These are phyloP conservation scores for Apodemus sylvaticus DNA, from an alignment of 2,113 vertebrate genomes.

Conservation along the genomic window DNA sequence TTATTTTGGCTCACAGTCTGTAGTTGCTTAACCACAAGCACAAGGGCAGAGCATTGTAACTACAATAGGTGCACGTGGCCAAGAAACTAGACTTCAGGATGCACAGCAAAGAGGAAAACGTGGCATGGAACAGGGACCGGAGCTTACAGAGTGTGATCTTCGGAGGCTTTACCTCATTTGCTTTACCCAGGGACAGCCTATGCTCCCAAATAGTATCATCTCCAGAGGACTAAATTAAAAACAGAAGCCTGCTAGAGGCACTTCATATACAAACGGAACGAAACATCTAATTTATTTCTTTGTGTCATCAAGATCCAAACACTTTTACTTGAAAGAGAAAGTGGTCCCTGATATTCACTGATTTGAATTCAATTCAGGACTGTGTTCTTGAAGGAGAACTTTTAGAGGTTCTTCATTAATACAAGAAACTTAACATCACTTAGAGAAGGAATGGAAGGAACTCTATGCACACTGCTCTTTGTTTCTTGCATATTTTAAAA, in stretches of 20 bases:
- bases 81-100: not conserved
- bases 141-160: not conserved
- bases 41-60: too few species aligned
- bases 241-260: not conserved
- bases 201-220: not conserved
- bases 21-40: not conserved
- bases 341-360: not conserved
- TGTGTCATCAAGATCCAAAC: not conserved
- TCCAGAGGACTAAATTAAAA: not conserved
- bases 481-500: conserved; percentile 13
- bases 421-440: not conserved
- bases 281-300: not conserved
- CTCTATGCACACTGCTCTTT: not conserved
- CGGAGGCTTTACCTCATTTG: not conserved
- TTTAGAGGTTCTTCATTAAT: conserved; percentile 1
- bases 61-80: not conserved
- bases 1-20: not conserved
- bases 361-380: conserved; percentile 25
- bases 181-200: not conserved
- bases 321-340: not conserved
- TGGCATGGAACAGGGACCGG: not conserved
- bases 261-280: not conserved
- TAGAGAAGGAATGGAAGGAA: not conserved
- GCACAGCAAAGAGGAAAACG: not conserved
- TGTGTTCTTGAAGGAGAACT: not conserved